Conservation (phyloP, 2,797 vertebrate species). For the Phoebastria nigripes region DNA sequence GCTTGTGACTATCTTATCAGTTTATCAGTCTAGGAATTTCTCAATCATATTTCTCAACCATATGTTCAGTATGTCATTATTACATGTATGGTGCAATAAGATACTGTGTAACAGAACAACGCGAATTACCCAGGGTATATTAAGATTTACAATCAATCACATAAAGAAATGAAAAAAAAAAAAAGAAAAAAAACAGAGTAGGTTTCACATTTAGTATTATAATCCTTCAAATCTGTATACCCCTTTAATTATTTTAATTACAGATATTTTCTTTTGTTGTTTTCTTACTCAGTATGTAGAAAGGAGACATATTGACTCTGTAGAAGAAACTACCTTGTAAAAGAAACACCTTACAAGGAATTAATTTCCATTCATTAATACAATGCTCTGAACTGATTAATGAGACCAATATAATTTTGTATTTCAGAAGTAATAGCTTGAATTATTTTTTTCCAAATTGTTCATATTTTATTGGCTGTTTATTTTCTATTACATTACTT, state of each 20-base stretch:
- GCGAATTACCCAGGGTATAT: neutral
- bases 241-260: neutral
- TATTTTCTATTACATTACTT: conserved; percentile 30
- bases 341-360: neutral
- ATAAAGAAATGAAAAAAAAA: neutral
- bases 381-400: neutral
- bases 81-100: neutral
- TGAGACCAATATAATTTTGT: conserved; percentile 14
- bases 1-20: neutral
- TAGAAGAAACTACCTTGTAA: neutral
- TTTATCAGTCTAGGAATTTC: neutral
- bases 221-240: neutral
- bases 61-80: neutral
- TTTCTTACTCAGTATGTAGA: neutral
- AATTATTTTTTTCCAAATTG: neutral
- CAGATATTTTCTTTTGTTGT: neutral
- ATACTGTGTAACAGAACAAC: neutral
- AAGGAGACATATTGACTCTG: neutral
- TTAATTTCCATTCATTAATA: neutral
- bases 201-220: neutral
- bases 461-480: conserved; percentile 43
- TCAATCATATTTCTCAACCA: neutral
- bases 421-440: conserved; percentile 17
- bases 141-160: neutral
- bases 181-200: no score